Evolutionary conservation across 1,140 invertebrate species (phyloP), one percentile per base, ranked within the genome.

Genomic region (Temnothorax nylanderi): DNA sequence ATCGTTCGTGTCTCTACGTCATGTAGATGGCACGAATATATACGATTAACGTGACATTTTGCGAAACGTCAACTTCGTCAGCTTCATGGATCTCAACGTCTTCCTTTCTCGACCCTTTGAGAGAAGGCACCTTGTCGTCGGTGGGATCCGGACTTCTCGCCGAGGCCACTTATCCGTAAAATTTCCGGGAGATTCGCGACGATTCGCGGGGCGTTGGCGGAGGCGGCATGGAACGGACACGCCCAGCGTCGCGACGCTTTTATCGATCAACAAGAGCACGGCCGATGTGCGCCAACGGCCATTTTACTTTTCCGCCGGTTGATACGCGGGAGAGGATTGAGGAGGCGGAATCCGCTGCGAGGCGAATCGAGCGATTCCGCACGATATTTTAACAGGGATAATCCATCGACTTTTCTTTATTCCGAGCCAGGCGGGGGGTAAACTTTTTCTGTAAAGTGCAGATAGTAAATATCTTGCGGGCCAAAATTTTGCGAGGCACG

Each of bases 241-340:
- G 93, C 93, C 93, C 93, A 93, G 92, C 93, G 93, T 94, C 93
- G 93, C 93, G 93, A 94, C 93, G 93, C 92, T 92, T 90, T 93
- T 94, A 94, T 94, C 93, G 93, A 94, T 94, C 93, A 93, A 93
- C 87, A 85, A 56, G 76, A 88, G 65, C 85, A 87, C 82, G 71
- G 88, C 76, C 90, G 82, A 87, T 90, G 88, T 87, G 77, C 80
- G 88, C 74, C 87, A 89, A 93, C 90, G 89, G 91, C 93, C 93
- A 93, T 94, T 94, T 94, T 93, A 93, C 92, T 93, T 93, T 92
- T 89, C 86, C 85, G 47, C 60, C 47, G 47, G 86, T 62, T 76
- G 77, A 86, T 85, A 86, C 76, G 85, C 76, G 85, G 44, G 49
- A 77, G 65, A 62, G 86, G 51, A 64, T 71, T 34, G 11, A 62